Base-by-base conservation (phyloP, 2,888 invertebrate species). In the Microctonus aethiopoides region DNA sequence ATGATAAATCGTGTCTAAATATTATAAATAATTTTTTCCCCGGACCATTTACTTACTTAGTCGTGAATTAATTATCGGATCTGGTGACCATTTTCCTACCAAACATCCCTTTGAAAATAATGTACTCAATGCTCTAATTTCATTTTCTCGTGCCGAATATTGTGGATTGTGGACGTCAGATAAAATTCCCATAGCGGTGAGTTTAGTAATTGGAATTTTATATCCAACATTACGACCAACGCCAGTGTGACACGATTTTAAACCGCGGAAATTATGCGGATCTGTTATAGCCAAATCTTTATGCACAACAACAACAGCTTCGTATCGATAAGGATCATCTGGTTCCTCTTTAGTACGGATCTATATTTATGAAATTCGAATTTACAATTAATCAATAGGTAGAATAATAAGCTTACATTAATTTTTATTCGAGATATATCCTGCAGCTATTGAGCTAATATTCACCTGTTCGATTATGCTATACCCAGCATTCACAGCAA, bases 201-300 rank as follows among this genome's bases (percentile, higher is more conserved):
- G 87, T 88, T 93, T 93, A 0, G 93, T 93, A 11, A 93, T 87
- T 0, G 93, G 93, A 67, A 93, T 92, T 89, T 95, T 94, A 88
- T 95, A 97, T 26, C 96, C 96, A 7, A 95, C 95, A 80, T 95
- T 95, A 74, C 95, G 91, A 67, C 95, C 95, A 72, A 95, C 92
- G 11, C 95, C 95, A 2, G 96, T 95, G 83, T 96, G 95, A 79
- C 96, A 97, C 0, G 95, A 95, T 79, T 92, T 94, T 61, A 93
- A 89, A 0, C 94, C 94, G 74, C 90, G 90, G 66, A 97, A 87
- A 65, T 92, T 92, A 75, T 91, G 89, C 67, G 95, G 86, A 67
- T 88, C 90, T 76, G 89, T 89, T 70, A 95, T 90, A 2, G 91
- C 87, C n/a, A 93, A 88, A 74, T 92, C 90, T 80, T 94, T 94